Evolutionary conservation across 1,140 invertebrate species (phyloP).

Genomic region (Tenebrio molitor): DNA sequence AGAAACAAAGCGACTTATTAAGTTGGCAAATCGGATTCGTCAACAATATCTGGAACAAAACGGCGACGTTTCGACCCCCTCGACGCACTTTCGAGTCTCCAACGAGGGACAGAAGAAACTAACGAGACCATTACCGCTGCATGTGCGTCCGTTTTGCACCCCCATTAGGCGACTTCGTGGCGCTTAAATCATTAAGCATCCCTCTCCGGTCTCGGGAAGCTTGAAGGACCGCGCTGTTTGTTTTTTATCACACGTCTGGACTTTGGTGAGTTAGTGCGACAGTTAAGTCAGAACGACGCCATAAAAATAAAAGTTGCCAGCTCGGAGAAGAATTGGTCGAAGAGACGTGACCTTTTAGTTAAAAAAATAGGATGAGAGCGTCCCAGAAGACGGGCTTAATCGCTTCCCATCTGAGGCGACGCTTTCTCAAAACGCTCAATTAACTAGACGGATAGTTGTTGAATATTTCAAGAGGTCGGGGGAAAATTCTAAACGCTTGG

Average conservation of each 20-base stretch:
- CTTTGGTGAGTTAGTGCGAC: neutral
- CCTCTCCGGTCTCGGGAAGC: neutral
- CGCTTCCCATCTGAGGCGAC: neutral
- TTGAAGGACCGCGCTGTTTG: neutral
- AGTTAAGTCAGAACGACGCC: neutral
- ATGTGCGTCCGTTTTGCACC: no score
- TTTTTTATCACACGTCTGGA: constrained; percentile 5
- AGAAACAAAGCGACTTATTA: no score
- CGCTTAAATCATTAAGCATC: neutral
- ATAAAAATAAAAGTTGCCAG: neutral
- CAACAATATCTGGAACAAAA: no score
- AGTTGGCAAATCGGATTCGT: no score
- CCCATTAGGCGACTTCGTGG: no score
- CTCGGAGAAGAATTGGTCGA: no score
- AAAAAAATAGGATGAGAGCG: constrained; percentile 3
- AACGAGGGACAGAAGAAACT: no score
- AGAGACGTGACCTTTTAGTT: neutral
- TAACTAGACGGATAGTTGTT: neutral
- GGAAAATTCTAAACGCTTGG: neutral
- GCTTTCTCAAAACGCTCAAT: neutral
- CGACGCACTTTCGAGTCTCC: no score
- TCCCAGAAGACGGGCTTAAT: constrained; percentile 6
- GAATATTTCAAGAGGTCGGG: constrained; percentile 6
- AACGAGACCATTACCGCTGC: no score
- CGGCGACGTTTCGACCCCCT: no score